These are phyloP conservation scores for Sitobion miscanthi DNA, from an alignment of 1,140 invertebrate species.

Conservation along the genomic window DNA sequence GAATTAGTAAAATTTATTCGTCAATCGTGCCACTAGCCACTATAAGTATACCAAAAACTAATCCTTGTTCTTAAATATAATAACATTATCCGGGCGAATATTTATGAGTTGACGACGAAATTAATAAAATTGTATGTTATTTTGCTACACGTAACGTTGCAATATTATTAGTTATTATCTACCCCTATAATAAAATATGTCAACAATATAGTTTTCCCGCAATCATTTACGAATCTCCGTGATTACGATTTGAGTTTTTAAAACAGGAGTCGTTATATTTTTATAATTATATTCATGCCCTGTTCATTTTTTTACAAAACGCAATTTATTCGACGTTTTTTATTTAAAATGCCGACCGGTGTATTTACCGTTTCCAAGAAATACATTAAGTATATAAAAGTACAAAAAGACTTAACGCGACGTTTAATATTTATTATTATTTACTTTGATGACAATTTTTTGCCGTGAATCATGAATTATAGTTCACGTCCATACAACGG, in stretches of 20 bases:
- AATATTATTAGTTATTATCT: neutral
- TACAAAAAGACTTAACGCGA: neutral
- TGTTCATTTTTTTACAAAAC: neutral
- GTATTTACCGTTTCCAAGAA: neutral
- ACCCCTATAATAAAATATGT: neutral
- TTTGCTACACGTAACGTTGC: neutral
- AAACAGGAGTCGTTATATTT: neutral
- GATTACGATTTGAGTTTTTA: neutral
- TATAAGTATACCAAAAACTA: too few relatives aligned
- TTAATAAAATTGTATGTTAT: neutral
- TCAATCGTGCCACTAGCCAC: too few relatives aligned
- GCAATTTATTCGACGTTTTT: neutral
- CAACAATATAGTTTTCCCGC: neutral
- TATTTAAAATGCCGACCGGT: neutral
- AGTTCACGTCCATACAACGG: neutral
- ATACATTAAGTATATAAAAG: neutral
- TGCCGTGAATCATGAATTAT: neutral
- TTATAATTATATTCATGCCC: neutral
- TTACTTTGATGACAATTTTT: constrained; percentile 8
- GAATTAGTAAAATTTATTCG: too few relatives aligned
- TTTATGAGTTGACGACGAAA: neutral
- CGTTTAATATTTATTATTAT: constrained; percentile 11
- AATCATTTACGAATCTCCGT: neutral
- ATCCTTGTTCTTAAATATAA: too few relatives aligned
- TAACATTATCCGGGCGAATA: too few relatives aligned